These are phyloP conservation scores for Syrphus vitripennis DNA, from an alignment of 2,888 invertebrate genomes.

Conservation along the genomic window DNA sequence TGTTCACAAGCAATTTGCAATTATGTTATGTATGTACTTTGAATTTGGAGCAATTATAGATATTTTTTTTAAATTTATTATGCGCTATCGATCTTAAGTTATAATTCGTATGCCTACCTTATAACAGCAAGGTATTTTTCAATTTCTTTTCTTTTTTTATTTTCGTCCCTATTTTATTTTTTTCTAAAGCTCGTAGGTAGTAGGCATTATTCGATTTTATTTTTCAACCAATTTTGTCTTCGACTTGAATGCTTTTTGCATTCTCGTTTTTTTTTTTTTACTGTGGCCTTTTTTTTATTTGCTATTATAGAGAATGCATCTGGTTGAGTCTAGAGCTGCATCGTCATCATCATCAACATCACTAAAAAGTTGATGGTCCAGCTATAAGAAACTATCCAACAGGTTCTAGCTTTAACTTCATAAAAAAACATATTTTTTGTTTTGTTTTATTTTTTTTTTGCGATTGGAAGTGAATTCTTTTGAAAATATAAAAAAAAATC, in stretches of 20 bases:
- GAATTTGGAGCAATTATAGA: neutral
- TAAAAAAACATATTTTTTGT: neutral
- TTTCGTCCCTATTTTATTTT: neutral
- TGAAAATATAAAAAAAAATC: constrained; percentile 17
- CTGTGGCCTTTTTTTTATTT: constrained; percentile 2
- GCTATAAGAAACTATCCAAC: constrained; percentile 14
- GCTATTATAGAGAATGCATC: constrained; percentile 18
- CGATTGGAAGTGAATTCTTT: constrained; percentile 33
- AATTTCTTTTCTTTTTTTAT: neutral
- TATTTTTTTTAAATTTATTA: neutral
- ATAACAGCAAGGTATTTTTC: neutral
- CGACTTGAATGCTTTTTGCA: constrained; percentile 11
- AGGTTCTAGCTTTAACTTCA: constrained; percentile 14
- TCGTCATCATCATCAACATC: constrained; percentile 34
- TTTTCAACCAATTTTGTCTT: neutral
- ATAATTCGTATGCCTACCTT: too few relatives aligned
- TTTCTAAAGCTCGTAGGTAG: neutral
- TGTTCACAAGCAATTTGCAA: neutral
- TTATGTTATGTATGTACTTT: neutral
- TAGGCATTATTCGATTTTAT: neutral
- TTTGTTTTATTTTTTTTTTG: neutral
- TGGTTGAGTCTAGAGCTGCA: constrained; percentile 51
- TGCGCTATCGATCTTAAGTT: neutral
- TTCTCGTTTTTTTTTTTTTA: constrained; percentile 28
- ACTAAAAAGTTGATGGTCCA: constrained; percentile 27